Evolutionary conservation across 2,888 invertebrate species (phyloP).

Genomic region (Meiosimyza platycephala): DNA sequence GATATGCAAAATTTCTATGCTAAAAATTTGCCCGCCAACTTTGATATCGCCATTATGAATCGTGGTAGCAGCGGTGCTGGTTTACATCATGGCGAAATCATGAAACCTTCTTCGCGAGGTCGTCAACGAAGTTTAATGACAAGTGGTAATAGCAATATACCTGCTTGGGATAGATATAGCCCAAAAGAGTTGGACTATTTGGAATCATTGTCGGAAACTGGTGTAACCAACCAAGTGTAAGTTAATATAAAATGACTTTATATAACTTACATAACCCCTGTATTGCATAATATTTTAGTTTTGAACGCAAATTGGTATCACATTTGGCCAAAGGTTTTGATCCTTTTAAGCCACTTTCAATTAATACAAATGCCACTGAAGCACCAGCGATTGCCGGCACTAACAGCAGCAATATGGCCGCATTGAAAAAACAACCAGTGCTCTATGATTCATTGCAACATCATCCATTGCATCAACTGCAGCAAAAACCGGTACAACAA

Average conservation of each 20-base stretch:
- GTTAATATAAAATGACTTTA: slow-evolving; percentile 38
- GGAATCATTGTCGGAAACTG: slow-evolving; percentile 64
- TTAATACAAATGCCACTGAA: slow-evolving; percentile 55
- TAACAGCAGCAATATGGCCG: slow-evolving; percentile 42
- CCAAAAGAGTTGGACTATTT: slow-evolving; percentile 63
- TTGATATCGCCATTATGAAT: slow-evolving; percentile 41
- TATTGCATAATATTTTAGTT: slow-evolving; percentile 48
- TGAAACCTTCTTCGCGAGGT: slow-evolving; percentile 38
- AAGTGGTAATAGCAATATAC: slow-evolving; percentile 28
- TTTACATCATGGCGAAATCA: slow-evolving; percentile 34
- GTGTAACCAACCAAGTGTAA: slow-evolving; percentile 67
- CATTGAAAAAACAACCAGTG: slow-evolving; percentile 56
- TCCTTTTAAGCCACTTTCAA: slow-evolving; percentile 64
- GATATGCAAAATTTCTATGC: slow-evolving; percentile 61
- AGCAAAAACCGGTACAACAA: slow-evolving; percentile 46
- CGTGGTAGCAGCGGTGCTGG: slow-evolving; percentile 47
- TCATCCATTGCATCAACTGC: slow-evolving; percentile 59
- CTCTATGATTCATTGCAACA: slow-evolving; percentile 62
- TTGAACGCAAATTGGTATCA: slow-evolving; percentile 64
- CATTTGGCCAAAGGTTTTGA: slow-evolving; percentile 65
- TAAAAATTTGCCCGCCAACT: slow-evolving; percentile 44
- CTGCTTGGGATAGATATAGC: slow-evolving; percentile 55
- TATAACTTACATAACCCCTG: background rate
- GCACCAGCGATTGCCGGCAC: slow-evolving; percentile 24
- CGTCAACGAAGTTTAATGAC: slow-evolving; percentile 29